phyloP scores from a whole-genome alignment of 64 coral and sea anemone species.

The Montipora foliosa region DNA sequence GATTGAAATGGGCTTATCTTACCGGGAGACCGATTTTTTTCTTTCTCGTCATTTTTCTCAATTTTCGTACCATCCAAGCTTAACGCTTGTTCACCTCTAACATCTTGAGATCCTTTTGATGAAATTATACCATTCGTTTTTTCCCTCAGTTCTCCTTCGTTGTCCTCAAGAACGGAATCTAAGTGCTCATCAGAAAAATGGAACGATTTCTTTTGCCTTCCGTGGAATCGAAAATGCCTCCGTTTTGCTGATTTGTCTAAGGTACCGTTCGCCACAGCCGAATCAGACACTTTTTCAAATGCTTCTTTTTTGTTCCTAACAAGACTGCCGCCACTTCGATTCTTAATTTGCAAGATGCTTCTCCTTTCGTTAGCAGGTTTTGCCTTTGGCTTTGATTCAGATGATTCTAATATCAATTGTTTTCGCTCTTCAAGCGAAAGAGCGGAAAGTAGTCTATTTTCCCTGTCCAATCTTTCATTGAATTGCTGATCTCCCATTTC shows the following conservation, averaged over 20 bases:
- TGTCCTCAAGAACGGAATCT: background rate
- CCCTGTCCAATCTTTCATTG: background rate
- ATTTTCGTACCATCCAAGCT: background rate
- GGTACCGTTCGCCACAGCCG: background rate
- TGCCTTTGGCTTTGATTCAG: constrained; percentile 7
- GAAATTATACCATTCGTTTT: background rate
- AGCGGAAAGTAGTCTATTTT: background rate
- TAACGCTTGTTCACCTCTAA: background rate
- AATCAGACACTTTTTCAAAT: background rate
- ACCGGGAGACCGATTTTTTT: background rate
- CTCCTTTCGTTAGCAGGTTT: constrained; percentile 41
- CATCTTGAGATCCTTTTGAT: background rate
- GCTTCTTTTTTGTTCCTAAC: constrained; percentile 36
- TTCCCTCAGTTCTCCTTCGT: background rate
- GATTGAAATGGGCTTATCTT: constrained; percentile 36
- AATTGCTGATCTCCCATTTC: constrained; percentile 39
- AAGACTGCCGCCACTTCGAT: constrained; percentile 26
- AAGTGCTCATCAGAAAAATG: constrained; percentile 12
- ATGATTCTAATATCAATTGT: background rate
- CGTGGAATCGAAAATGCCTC: constrained; percentile 27
- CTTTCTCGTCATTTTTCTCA: constrained; percentile 3
- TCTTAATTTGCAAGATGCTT: constrained; percentile 55
- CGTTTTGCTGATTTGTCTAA: background rate
- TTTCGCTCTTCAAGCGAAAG: constrained; percentile 40
- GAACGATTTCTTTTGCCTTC: constrained; percentile 6